Percentiles rank a stretch among this genome's conserved stretches.
Conservation (phyloP, 2,113 vertebrate genomes). For the Corydoras maculifer region DNA sequence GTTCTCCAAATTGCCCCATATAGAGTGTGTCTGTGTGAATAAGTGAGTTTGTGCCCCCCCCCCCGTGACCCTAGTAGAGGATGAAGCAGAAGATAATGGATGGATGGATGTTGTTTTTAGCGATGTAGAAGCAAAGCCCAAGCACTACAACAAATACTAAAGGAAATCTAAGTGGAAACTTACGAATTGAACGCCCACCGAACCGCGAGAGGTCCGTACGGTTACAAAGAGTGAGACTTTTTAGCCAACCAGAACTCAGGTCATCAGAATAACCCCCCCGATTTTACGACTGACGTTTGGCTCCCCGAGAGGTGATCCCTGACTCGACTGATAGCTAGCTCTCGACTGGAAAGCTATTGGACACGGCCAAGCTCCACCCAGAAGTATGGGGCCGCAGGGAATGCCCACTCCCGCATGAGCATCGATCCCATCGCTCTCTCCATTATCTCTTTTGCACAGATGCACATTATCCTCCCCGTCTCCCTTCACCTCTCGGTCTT, state of each 20-base stretch:
- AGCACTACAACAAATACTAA: no score
- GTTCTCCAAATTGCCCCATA: no score
- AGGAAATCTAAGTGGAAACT: no score
- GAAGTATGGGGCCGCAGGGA: conserved; percentile 13
- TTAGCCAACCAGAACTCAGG: not conserved
- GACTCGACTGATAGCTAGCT: not conserved
- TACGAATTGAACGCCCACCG: no score
- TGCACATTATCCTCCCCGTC: conserved; percentile 44
- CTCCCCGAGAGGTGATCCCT: conserved; percentile 12
- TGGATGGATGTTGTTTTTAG: no score
- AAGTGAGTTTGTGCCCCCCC: no score
- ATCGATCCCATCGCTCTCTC: conserved; percentile 23
- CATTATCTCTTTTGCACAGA: conserved; percentile 41
- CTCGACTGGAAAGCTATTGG: conserved; percentile 8
- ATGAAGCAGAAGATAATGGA: no score
- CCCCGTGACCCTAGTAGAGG: no score
- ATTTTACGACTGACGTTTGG: not conserved
- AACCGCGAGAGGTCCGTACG: no score
- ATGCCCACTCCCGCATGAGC: conserved; percentile 7
- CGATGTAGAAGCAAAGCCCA: no score
- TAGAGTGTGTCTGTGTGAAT: no score
- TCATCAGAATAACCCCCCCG: not conserved
- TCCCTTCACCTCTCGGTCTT: conserved; percentile 6
- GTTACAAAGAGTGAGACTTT: not conserved
- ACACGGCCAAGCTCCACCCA: conserved; percentile 9